Conservation (phyloP, 2,113 vertebrate species). For the Corythornis vintsioides region DNA sequence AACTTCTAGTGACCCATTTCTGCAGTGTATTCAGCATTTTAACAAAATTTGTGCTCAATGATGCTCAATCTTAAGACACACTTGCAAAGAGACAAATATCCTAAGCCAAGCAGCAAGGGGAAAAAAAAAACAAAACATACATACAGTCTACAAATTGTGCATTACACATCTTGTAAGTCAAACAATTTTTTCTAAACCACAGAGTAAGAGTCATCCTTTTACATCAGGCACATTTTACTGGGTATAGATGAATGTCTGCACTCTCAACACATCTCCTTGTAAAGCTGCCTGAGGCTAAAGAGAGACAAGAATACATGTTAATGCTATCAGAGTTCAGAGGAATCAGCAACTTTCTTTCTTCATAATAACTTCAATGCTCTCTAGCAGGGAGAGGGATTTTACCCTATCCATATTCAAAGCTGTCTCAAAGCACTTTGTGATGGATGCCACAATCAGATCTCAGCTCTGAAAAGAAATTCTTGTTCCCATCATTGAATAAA, state of each 20-base stretch:
- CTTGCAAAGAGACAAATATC: constrained; percentile 12
- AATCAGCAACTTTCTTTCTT: constrained; percentile 44
- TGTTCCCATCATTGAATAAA: neutral
- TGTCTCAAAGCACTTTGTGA: constrained; percentile 21
- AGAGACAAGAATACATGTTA: constrained; percentile 45
- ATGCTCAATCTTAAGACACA: neutral
- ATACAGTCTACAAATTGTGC: neutral
- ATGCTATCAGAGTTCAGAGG: constrained; percentile 37
- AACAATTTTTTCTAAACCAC: neutral
- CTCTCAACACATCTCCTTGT: constrained; percentile 5
- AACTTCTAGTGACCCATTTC: constrained; percentile 26
- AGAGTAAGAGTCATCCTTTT: constrained; percentile 4
- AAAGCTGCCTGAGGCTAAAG: constrained; percentile 45
- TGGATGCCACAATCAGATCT: neutral
- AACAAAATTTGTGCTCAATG: neutral
- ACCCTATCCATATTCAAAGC: constrained; percentile 23
- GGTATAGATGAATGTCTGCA: neutral
- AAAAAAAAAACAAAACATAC: neutral
- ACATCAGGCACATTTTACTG: constrained; percentile 1
- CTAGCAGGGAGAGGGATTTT: neutral
- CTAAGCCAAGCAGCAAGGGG: constrained; percentile 5
- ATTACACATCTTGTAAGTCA: constrained; percentile 21
- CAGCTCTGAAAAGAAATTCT: neutral
- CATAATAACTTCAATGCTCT: constrained; percentile 8
- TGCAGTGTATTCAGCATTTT: constrained; percentile 26